These are phyloP conservation scores for Drosophila sp. DNA, from an alignment of 1,140 invertebrate species.

Conservation along the genomic window DNA sequence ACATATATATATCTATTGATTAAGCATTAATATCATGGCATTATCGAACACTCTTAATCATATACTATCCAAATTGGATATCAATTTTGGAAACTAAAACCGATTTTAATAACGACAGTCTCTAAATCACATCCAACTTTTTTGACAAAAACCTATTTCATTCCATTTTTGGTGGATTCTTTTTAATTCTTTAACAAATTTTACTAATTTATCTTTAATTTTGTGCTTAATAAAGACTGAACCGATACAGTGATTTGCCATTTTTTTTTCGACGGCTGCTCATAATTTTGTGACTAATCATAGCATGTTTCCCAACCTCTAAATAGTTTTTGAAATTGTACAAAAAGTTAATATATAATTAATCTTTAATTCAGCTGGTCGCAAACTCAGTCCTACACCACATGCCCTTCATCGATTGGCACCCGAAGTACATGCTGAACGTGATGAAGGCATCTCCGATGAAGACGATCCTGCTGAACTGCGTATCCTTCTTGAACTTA, in stretches of 20 bases:
- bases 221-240: constrained; percentile 3
- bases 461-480: constrained; percentile 91
- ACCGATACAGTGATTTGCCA: neutral
- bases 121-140: neutral
- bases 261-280: constrained; percentile 49
- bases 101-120: no score
- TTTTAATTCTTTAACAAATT: neutral
- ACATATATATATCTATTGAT: neutral
- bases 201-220: constrained; percentile 4
- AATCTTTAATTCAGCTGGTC: constrained; percentile 83
- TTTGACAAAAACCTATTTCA: neutral
- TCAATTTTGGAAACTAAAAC: neutral
- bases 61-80: neutral
- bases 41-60: neutral
- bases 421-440: constrained; percentile 87
- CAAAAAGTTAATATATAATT: neutral
- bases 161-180: neutral
- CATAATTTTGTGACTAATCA: constrained; percentile 51
- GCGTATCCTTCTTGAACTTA: constrained; percentile 92
- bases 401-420: constrained; percentile 85
- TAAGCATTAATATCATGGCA: neutral
- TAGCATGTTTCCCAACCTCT: neutral
- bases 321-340: neutral
- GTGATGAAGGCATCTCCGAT: constrained; percentile 89
- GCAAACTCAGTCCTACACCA: constrained; percentile 87